Percentiles rank a stretch among this genome's conserved stretches.
These are phyloP conservation scores for Alloplasta piceator DNA, from an alignment of 2,888 invertebrate species.

Conservation along the genomic window DNA sequence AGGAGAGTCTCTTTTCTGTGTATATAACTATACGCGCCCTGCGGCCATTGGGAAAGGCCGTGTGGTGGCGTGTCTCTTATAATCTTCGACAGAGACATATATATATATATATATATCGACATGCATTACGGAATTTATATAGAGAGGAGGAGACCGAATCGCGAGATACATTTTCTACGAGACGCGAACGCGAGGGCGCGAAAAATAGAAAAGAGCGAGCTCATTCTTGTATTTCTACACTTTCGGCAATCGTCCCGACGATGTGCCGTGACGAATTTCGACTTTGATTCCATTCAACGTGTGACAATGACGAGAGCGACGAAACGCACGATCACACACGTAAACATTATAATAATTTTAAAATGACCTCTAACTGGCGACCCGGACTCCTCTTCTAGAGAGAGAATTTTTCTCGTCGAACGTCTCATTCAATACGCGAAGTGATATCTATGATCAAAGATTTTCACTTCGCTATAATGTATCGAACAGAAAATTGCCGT, in stretches of 20 bases:
- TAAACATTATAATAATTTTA: conserved; percentile 52
- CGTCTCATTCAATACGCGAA: conserved; percentile 12
- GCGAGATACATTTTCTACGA: not conserved
- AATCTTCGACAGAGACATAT: conserved; percentile 24
- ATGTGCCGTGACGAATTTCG: conserved; percentile 49
- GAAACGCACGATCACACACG: not conserved
- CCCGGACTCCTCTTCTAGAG: conserved; percentile 31
- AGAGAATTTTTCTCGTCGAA: conserved; percentile 22
- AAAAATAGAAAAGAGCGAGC: not conserved
- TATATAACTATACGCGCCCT: conserved; percentile 54
- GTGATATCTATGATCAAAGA: conserved; percentile 43
- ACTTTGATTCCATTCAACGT: conserved; percentile 52
- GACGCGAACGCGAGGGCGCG: not conserved
- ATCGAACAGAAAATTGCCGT: conserved; percentile 39
- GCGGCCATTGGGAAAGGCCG: conserved; percentile 58
- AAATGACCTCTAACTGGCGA: conserved; percentile 66
- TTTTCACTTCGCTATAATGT: conserved; percentile 58
- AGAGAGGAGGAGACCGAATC: conserved; percentile 23
- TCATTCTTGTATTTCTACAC: conserved; percentile 31
- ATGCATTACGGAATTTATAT: conserved; percentile 12
- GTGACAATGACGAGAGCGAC: conserved; percentile 16
- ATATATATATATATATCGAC: conserved; percentile 5
- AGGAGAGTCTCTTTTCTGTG: conserved; percentile 33
- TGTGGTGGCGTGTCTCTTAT: conserved; percentile 49
- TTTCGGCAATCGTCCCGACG: conserved; percentile 39